Evolutionary conservation across 53 echinoderm and acorn worm genomes (phyloP).

Genomic region (Patiria pectinifera): DNA sequence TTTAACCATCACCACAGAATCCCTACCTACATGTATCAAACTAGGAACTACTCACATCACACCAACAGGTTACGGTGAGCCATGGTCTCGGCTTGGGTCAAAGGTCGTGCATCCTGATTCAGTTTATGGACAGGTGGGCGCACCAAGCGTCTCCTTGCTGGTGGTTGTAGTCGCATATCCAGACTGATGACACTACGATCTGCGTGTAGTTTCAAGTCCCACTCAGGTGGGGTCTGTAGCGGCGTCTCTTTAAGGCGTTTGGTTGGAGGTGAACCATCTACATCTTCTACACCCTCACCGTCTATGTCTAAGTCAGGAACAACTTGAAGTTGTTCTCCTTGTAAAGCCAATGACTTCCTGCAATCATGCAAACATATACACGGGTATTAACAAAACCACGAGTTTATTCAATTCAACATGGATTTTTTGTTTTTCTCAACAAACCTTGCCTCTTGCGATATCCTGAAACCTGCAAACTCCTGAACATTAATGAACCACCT

Average conservation of each 20-base stretch:
- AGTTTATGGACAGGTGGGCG: slow-evolving; percentile 71
- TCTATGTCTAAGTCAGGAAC: slow-evolving; percentile 91
- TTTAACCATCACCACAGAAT: not conserved
- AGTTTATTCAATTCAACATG: no score
- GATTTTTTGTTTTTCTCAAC: not conserved
- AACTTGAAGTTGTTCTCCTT: slow-evolving; percentile 87
- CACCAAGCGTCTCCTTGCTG: slow-evolving; percentile 25
- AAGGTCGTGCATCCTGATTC: slow-evolving; percentile 69
- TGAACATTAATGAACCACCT: no score
- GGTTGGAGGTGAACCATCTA: slow-evolving; percentile 24
- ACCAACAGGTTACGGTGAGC: slow-evolving; percentile 64
- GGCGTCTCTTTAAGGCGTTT: slow-evolving; percentile 56
- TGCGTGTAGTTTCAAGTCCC: slow-evolving; percentile 64
- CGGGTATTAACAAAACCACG: no score
- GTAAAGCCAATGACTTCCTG: slow-evolving; percentile 90
- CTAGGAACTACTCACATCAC: not conserved
- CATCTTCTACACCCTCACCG: slow-evolving; percentile 71
- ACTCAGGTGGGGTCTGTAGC: slow-evolving; percentile 49
- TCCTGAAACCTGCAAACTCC: no score
- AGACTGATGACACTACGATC: slow-evolving; percentile 46
- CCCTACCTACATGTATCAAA: not conserved
- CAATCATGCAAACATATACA: not conserved
- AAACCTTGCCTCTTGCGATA: not conserved
- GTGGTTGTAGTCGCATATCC: slow-evolving; percentile 30
- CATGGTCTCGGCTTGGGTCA: slow-evolving; percentile 70